Base-by-base conservation (phyloP, 2,797 vertebrate species). In the Varecia variegata region DNA sequence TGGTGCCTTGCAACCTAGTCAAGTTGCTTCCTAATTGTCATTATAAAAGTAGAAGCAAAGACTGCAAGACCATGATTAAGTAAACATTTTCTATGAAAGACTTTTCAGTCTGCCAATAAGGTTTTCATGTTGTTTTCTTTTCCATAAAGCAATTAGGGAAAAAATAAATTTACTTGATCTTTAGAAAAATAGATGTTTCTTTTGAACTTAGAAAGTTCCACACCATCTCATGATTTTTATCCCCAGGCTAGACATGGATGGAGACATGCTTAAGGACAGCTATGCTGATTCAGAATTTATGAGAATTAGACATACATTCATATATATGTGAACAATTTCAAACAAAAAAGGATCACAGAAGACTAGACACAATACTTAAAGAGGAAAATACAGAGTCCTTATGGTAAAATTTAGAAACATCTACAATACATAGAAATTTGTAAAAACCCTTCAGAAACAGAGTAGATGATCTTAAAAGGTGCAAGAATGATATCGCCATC, bases 91-190 rank as follows among this genome's bases (percentile, higher is more conserved):
- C 74, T 38, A 65, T 13, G 35, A 56, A 85, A 93, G 32, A 85
- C 27, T 79, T 88, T 58, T 85, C 58, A 74, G 23, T 32, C 58
- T 86, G 35, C 15, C 35, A 68, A 32, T 43, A 52, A 88, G 10
- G 85, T 94, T n/a, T 70, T 83, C 27, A 67, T 56, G 45, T 52
- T 89, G 30, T 47, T 89, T 77, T 84, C 30, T 84, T 89, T 93
- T 80, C 47, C 18, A 40, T 30, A 38, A 68, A 84, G n/a, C 23
- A 80, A 52, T 30, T 80, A 25, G 21, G 25, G 5, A 40, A 43
- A 74, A 84, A 13, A 67, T 17, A 52, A 2, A 68, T 38, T n/a
- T n/a, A 65, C 2, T 52, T n/a, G 38, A 38, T 50, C 56, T 58
- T 85, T 81, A 92, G 65, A 68, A 58, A 58, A 76, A 76, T 38